Evolutionary conservation across 2,888 invertebrate species (phyloP).

Genomic region (Harmothoe impar): DNA sequence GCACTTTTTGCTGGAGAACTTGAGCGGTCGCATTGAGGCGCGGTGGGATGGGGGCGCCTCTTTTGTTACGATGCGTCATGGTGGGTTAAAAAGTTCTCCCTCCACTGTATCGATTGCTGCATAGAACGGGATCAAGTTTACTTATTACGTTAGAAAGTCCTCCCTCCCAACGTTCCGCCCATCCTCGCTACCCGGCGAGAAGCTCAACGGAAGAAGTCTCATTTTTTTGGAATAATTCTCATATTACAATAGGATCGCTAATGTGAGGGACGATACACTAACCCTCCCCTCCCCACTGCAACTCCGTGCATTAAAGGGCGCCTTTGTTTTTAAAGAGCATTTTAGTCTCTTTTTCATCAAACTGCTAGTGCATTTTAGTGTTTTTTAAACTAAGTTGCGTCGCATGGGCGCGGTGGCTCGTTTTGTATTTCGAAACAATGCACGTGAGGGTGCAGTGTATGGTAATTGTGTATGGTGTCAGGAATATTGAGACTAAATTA

Average conservation of each 20-base stretch:
- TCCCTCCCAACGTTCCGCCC: background rate
- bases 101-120: constrained; percentile 11
- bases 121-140: constrained; percentile 17
- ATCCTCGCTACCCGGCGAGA: background rate
- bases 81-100: background rate
- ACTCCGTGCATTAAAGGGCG: background rate
- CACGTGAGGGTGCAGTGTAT: no score
- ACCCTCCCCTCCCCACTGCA: background rate
- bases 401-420: no score
- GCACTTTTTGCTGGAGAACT: background rate
- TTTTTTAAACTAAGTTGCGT: background rate
- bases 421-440: no score
- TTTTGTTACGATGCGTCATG: constrained; percentile 34
- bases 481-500: no score
- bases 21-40: background rate
- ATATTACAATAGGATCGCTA: constrained; percentile 29
- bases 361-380: background rate
- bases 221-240: background rate
- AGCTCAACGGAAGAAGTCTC: background rate
- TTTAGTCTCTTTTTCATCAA: background rate
- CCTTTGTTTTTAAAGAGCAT: background rate
- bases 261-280: background rate
- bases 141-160: constrained; percentile 39
- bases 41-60: background rate
- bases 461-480: no score